phyloP scores from a whole-genome alignment of 2,113 vertebrate genomes.

The Oxygymnocypris stewartii region DNA sequence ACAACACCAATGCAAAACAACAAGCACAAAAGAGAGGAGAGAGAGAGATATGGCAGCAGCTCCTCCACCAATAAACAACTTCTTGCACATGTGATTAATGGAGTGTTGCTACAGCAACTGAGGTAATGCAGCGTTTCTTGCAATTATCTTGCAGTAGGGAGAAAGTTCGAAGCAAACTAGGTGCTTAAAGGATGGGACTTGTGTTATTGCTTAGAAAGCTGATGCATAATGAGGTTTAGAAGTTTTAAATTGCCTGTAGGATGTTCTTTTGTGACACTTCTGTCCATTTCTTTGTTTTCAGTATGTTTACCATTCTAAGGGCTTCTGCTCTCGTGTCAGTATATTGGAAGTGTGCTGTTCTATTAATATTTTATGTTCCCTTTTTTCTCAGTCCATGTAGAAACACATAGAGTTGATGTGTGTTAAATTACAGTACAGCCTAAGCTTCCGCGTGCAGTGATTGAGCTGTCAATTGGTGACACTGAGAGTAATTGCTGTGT shows the following conservation, averaged over 20 bases:
- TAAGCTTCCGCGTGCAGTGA: background rate
- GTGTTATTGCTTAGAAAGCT: background rate
- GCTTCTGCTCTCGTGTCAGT: background rate
- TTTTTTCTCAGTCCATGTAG: background rate
- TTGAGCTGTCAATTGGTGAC: constrained; percentile 7
- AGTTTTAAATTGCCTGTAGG: background rate
- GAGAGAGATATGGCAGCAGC: background rate
- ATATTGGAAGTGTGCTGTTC: background rate
- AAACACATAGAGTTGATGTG: background rate
- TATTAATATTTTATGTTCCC: background rate
- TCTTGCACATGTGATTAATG: constrained; percentile 43
- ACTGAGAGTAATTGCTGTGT: constrained; percentile 7
- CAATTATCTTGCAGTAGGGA: constrained; percentile 38
- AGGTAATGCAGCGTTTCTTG: constrained; percentile 1
- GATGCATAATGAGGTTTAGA: constrained; percentile 28
- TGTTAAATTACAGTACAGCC: background rate
- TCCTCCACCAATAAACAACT: constrained; percentile 22
- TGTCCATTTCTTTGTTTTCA: constrained; percentile 9
- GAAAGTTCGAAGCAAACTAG: constrained; percentile 24
- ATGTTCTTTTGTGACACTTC: background rate
- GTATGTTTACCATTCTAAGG: background rate
- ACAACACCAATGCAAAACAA: constrained; percentile 12
- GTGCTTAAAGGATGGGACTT: background rate
- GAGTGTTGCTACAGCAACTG: constrained; percentile 55
- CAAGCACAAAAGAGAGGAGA: background rate